A percentile compares a stretch with the other conserved stretches of the same genome.
These are phyloP conservation scores for Globodera rostochiensis DNA, from an alignment of 1,140 invertebrate genomes.

Conservation along the genomic window DNA sequence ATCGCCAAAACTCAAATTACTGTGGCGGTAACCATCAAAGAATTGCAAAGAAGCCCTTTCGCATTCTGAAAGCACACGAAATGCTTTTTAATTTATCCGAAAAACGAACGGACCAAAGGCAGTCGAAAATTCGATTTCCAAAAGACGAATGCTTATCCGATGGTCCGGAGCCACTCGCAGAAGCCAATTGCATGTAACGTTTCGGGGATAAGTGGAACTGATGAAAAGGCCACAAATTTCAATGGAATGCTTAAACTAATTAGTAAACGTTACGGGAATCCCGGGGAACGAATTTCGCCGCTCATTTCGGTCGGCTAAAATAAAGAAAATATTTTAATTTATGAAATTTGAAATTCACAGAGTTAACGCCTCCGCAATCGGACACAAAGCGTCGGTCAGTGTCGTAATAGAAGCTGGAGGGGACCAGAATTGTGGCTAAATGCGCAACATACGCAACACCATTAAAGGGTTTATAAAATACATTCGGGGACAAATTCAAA, in stretches of 20 bases:
- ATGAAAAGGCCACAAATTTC: slow-evolving; percentile 29
- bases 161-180: slow-evolving; percentile 40
- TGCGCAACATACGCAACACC: neutral
- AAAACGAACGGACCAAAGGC: slow-evolving; percentile 43
- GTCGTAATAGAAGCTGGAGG: slow-evolving; percentile 19
- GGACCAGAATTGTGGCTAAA: slow-evolving; percentile 32
- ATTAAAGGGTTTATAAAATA: neutral
- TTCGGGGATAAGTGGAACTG: slow-evolving; percentile 48
- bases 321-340: slow-evolving; percentile 29
- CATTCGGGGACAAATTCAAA: neutral
- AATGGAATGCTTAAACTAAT: neutral
- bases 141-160: slow-evolving; percentile 47
- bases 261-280: slow-evolving; percentile 1
- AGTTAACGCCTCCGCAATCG: slow-evolving; percentile 24
- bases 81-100: neutral
- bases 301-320: slow-evolving; percentile 29
- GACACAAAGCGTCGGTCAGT: neutral
- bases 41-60: slow-evolving; percentile 47
- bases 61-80: slow-evolving; percentile 45
- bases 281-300: slow-evolving; percentile 39
- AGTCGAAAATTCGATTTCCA: slow-evolving; percentile 44
- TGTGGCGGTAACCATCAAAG: slow-evolving; percentile 50
- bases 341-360: slow-evolving; percentile 15
- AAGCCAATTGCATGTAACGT: slow-evolving; percentile 51
- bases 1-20: slow-evolving; percentile 9